These are phyloP conservation scores for Spea bombifrons DNA, from an alignment of 2,113 vertebrate genomes.

Conservation along the genomic window DNA sequence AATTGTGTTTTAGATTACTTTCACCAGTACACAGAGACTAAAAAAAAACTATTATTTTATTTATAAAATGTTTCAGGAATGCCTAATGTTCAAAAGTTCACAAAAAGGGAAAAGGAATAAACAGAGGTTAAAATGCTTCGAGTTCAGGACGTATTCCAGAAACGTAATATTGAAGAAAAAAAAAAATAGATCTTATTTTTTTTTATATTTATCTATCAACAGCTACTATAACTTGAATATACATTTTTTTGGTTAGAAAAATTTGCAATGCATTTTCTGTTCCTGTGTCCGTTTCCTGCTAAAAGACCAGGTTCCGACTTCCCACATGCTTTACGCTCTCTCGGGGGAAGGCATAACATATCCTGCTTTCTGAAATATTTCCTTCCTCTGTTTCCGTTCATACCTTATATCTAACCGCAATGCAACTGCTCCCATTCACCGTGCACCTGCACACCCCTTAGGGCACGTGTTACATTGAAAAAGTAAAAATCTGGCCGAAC, in stretches of 20 bases:
- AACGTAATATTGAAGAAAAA: no score
- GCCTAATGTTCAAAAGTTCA: no score
- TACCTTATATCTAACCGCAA: slow-evolving; percentile 38
- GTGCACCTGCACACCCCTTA: slow-evolving; percentile 37
- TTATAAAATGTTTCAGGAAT: no score
- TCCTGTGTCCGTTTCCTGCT: slow-evolving; percentile 43
- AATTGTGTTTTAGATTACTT: no score
- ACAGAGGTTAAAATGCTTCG: no score
- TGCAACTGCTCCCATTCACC: slow-evolving; percentile 17
- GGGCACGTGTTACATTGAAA: slow-evolving; percentile 13
- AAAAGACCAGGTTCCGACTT: slow-evolving; percentile 27
- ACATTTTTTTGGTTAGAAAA: slow-evolving; percentile 18
- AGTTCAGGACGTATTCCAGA: no score
- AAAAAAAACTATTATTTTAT: no score
- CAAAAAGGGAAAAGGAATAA: no score
- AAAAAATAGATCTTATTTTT: no score
- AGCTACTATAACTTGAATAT: no score
- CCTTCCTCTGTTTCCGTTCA: slow-evolving; percentile 32
- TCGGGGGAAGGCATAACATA: slow-evolving; percentile 30
- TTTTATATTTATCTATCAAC: no score
- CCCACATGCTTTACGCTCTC: slow-evolving; percentile 38
- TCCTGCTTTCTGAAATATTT: slow-evolving; percentile 43
- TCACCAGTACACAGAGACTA: no score
- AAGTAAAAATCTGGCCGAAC: slow-evolving; percentile 3
- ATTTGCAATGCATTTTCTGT: slow-evolving; percentile 24